A percentile compares a stretch with the other conserved stretches of the same genome.
These are phyloP conservation scores for Maniola jurtina DNA, from an alignment of 1,140 invertebrate species.

Conservation along the genomic window DNA sequence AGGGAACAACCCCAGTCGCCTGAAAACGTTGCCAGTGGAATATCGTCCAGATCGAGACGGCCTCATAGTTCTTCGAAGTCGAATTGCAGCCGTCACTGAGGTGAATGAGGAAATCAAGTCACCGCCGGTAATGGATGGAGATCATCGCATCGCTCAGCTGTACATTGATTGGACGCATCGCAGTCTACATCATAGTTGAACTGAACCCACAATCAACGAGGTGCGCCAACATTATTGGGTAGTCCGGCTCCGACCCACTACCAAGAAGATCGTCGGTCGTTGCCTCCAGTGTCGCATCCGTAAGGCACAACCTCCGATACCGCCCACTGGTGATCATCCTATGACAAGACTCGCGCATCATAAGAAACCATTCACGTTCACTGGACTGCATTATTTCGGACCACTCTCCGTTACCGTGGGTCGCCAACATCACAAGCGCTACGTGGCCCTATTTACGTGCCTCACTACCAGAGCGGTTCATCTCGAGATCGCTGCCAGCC, in stretches of 20 bases:
- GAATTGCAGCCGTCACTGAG: background rate
- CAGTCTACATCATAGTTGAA: background rate
- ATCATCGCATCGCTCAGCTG: background rate
- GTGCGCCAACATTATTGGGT: conserved; percentile 4
- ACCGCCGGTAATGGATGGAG: background rate
- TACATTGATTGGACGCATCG: background rate
- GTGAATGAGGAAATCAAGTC: background rate
- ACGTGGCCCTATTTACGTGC: conserved; percentile 48
- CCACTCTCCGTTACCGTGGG: conserved; percentile 41
- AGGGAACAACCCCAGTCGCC: background rate
- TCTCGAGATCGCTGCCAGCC: conserved; percentile 22
- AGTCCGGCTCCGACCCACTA: background rate
- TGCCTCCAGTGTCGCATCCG: background rate
- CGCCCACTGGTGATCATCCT: background rate
- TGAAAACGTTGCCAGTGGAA: background rate
- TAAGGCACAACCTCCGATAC: background rate
- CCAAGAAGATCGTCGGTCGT: background rate
- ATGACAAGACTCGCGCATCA: conserved; percentile 17
- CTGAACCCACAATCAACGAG: conserved; percentile 6
- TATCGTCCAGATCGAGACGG: too few relatives aligned
- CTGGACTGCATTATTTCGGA: conserved; percentile 40
- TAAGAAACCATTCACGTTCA: conserved; percentile 34
- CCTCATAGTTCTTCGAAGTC: background rate
- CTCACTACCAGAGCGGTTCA: conserved; percentile 37
- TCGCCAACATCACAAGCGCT: conserved; percentile 47